A percentile compares a stretch with the other conserved stretches of the same genome.
Evolutionary conservation across 2,113 vertebrate species (phyloP).

Genomic region (Saguinus midas): DNA sequence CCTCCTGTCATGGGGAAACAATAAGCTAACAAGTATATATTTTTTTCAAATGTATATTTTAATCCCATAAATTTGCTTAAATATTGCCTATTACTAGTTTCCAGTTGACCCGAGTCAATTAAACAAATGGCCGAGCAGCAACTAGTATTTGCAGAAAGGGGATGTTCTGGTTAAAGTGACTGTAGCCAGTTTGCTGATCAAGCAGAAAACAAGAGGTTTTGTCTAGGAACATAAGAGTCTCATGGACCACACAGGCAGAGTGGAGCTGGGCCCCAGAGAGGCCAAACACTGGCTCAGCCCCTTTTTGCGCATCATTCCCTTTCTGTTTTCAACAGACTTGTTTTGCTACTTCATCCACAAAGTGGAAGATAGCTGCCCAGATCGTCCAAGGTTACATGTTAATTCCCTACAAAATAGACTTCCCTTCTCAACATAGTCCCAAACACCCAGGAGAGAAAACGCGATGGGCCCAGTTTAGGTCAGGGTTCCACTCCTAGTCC

Average conservation of each 20-base stretch:
- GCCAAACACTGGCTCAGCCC: not conserved
- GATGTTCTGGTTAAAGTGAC: not conserved
- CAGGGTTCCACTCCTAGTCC: not conserved
- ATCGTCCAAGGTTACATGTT: not conserved
- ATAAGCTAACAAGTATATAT: not conserved
- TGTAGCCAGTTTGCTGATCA: not conserved
- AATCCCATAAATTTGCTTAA: slow-evolving; percentile 30
- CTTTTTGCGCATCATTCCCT: not conserved
- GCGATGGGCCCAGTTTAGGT: not conserved
- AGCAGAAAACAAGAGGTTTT: not conserved
- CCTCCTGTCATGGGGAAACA: not conserved
- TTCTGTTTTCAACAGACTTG: not conserved
- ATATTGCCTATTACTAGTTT: not conserved
- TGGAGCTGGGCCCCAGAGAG: not conserved
- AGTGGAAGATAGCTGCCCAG: not conserved
- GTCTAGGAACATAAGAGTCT: not conserved
- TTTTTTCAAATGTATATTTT: slow-evolving; percentile 19
- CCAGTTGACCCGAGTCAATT: not conserved
- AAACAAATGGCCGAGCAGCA: not conserved
- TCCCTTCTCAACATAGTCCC: not conserved
- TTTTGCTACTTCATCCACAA: not conserved
- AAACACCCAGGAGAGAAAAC: not conserved
- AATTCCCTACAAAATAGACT: not conserved
- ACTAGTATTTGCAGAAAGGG: not conserved
- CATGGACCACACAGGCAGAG: not conserved